A percentile compares a stretch with the other conserved stretches of the same genome.
Conservation (phyloP, 2,797 vertebrate species). For the Spea hammondii region DNA sequence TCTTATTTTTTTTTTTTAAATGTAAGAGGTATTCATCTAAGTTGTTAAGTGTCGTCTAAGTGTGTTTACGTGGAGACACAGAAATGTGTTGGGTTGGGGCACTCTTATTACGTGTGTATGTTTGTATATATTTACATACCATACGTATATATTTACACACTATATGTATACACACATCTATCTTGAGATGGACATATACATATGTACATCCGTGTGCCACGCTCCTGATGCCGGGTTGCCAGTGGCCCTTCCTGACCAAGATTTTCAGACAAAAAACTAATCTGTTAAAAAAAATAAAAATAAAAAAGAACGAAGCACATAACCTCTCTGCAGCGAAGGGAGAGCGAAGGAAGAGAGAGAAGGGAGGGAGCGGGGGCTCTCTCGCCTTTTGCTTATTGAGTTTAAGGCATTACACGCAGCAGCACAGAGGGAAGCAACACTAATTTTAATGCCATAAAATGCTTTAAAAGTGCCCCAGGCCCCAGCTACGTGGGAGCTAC, state of each 20-base stretch:
- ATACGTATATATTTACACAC: no score
- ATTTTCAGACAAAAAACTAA: constrained; percentile 32
- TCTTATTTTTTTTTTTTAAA: no score
- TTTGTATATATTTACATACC: no score
- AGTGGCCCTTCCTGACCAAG: constrained; percentile 1
- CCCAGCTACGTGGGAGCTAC: constrained; percentile 73
- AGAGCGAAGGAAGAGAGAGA: background rate
- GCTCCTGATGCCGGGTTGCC: background rate
- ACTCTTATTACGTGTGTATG: no score
- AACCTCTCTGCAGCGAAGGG: constrained; percentile 30
- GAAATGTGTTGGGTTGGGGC: no score
- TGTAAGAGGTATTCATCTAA: no score
- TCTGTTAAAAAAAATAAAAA: background rate
- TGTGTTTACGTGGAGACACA: no score
- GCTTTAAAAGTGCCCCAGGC: constrained; percentile 77
- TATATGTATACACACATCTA: no score
- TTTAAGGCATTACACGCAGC: constrained; percentile 79
- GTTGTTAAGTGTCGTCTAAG: no score
- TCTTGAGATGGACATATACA: no score
- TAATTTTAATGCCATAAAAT: constrained; percentile 83
- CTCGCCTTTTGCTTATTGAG: constrained; percentile 79
- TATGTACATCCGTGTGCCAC: no score
- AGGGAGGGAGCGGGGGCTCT: constrained; percentile 45
- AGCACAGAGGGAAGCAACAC: constrained; percentile 76
- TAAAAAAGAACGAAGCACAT: background rate